Percentiles rank a stretch among this genome's conserved stretches.
Evolutionary conservation across 2,888 invertebrate species (phyloP).

Genomic region (Tetropium fuscum): DNA sequence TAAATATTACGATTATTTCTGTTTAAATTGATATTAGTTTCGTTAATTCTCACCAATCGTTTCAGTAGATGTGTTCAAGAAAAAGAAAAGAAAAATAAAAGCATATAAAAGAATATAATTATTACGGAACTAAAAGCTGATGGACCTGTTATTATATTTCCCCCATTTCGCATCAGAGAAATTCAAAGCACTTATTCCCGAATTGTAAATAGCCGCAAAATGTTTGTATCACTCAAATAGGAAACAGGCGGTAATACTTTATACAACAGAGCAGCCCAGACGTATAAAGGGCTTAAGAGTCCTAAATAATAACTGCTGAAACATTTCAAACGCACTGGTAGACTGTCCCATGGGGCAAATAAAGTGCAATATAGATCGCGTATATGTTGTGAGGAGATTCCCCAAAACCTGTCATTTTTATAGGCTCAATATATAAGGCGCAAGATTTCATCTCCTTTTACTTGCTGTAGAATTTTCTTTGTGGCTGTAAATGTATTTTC

Average conservation of each 20-base stretch:
- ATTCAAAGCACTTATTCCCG: slow-evolving; percentile 18
- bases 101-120: slow-evolving; percentile 2
- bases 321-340: slow-evolving; percentile 40
- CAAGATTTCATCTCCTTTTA: slow-evolving; percentile 58
- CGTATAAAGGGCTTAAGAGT: slow-evolving; percentile 13
- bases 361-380: slow-evolving; percentile 56
- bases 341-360: slow-evolving; percentile 53
- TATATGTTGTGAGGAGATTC: slow-evolving; percentile 40
- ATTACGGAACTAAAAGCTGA: background rate
- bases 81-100: background rate
- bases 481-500: slow-evolving; percentile 58
- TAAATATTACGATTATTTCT: too few species aligned
- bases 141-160: background rate
- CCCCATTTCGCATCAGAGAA: background rate
- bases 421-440: slow-evolving; percentile 50
- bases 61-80: too few species aligned
- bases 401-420: slow-evolving; percentile 31
- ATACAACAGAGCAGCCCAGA: slow-evolving; percentile 13
- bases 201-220: slow-evolving; percentile 26
- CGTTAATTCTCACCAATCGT: too few species aligned
- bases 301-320: slow-evolving; percentile 25
- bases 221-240: slow-evolving; percentile 26
- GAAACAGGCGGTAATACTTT: slow-evolving; percentile 20
- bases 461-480: slow-evolving; percentile 57
- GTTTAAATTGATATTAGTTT: too few species aligned